A percentile compares a stretch with the other conserved stretches of the same genome.
phyloP scores from a whole-genome alignment of 2,113 vertebrate species.

The Semnornis frantzii region DNA sequence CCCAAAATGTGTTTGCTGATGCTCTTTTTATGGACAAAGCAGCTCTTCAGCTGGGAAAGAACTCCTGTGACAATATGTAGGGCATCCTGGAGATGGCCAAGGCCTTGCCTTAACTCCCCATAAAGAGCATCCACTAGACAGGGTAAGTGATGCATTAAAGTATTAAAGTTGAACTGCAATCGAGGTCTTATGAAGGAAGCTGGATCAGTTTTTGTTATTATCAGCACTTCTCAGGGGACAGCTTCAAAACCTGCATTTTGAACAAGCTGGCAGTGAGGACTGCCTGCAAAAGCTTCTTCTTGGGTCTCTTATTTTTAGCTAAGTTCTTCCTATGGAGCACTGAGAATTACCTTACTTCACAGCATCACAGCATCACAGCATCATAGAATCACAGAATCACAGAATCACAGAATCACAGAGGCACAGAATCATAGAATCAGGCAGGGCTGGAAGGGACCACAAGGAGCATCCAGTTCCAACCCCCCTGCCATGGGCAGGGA shows the following conservation, averaged over 20 bases:
- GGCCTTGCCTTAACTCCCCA: neutral
- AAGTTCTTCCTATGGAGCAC: neutral
- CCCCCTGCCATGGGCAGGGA: too few species aligned
- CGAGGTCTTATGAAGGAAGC: neutral
- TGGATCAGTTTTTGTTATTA: neutral
- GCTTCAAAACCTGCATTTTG: neutral
- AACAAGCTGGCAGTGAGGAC: neutral
- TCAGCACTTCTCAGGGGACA: neutral
- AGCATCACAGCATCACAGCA: neutral
- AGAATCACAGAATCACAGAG: too few species aligned
- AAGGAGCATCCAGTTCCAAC: too few species aligned
- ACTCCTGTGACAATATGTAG: neutral
- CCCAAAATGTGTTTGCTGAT: neutral
- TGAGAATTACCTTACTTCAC: neutral
- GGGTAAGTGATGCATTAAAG: neutral
- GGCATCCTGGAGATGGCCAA: neutral
- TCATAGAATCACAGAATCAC: too few species aligned
- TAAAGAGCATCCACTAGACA: neutral
- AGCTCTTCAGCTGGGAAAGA: neutral
- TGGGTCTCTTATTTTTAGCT: neutral
- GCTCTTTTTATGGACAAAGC: neutral
- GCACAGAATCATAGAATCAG: too few species aligned
- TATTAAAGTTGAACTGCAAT: neutral
- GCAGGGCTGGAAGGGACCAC: too few species aligned
- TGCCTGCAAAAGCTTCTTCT: neutral